Evolutionary conservation across 1,140 invertebrate genomes (phyloP).

Genomic region (Streblospio benedicti): DNA sequence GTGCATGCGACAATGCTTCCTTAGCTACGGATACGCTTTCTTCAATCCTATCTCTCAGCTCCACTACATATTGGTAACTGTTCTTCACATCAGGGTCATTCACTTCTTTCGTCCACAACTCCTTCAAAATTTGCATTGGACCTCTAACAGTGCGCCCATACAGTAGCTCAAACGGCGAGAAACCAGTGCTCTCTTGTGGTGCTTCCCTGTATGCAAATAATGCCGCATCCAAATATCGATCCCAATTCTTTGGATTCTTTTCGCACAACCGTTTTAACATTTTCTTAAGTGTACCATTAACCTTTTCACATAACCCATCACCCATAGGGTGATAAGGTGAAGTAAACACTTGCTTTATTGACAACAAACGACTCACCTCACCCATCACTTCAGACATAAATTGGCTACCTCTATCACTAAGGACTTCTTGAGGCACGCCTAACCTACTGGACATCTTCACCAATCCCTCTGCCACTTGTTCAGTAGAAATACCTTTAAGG

Average conservation of each 20-base stretch:
- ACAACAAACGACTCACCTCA: conserved; percentile 9
- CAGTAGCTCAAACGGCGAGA: conserved; percentile 31
- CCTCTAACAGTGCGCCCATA: conserved; percentile 30
- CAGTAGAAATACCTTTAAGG: no score
- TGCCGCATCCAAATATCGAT: conserved; percentile 6
- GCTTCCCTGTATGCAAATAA: conserved; percentile 16
- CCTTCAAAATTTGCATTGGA: conserved; percentile 26
- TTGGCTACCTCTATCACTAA: conserved; percentile 4
- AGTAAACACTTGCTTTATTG: background rate
- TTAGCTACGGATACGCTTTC: no score
- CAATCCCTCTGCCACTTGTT: no score
- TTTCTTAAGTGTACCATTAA: conserved; percentile 1
- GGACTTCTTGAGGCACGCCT: no score
- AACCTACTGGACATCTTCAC: no score
- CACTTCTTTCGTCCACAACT: conserved; percentile 27
- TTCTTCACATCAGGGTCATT: conserved; percentile 12
- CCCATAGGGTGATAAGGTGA: conserved; percentile 7
- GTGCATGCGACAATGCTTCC: no score
- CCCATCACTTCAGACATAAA: conserved; percentile 5
- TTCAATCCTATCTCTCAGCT: conserved; percentile 18
- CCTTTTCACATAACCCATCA: conserved; percentile 1
- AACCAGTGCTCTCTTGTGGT: conserved; percentile 18
- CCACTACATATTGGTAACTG: conserved; percentile 7
- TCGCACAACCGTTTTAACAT: no score
- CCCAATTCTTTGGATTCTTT: conserved; percentile 14